Percentiles rank a stretch among this genome's conserved stretches.
Evolutionary conservation across 2,113 vertebrate genomes (phyloP).

Genomic region (Hemibagrus wyckioides): DNA sequence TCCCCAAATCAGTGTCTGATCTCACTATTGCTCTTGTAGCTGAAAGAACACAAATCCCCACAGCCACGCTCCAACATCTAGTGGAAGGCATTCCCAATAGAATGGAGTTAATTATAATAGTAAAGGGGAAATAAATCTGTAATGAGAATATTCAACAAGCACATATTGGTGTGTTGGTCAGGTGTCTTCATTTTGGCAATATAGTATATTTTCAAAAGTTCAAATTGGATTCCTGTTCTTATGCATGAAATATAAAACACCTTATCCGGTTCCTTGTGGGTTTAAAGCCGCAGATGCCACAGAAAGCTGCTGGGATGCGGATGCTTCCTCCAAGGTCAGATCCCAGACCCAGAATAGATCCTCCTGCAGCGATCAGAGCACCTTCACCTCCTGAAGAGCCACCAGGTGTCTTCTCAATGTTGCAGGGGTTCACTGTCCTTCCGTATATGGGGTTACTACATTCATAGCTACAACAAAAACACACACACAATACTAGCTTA

Average conservation of each 20-base stretch:
- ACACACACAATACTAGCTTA: background rate
- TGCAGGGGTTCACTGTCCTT: constrained; percentile 69
- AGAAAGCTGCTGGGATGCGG: constrained; percentile 72
- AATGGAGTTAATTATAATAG: too few relatives aligned
- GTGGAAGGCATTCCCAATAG: too few relatives aligned
- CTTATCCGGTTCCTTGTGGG: constrained; percentile 69
- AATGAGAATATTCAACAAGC: too few relatives aligned
- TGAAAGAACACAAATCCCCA: too few relatives aligned
- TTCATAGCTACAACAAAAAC: constrained; percentile 67
- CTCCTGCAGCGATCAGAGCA: constrained; percentile 69
- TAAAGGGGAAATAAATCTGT: too few relatives aligned
- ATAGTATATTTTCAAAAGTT: too few relatives aligned
- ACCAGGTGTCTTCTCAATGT: constrained; percentile 72
- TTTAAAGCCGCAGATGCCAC: constrained; percentile 74
- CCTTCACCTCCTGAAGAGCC: constrained; percentile 75
- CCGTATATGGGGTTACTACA: constrained; percentile 79
- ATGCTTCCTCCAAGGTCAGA: constrained; percentile 72
- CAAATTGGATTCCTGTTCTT: too few relatives aligned
- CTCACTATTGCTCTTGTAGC: too few relatives aligned
- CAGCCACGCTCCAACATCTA: too few relatives aligned
- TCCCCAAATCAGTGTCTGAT: too few relatives aligned
- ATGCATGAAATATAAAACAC: constrained; percentile 47
- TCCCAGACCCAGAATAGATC: constrained; percentile 74
- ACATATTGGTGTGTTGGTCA: too few relatives aligned
- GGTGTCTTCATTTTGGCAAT: too few relatives aligned